These are phyloP conservation scores for human (Homo sapiens) DNA, from an alignment of 2,113 vertebrate genomes.

Conservation along the genomic window DNA sequence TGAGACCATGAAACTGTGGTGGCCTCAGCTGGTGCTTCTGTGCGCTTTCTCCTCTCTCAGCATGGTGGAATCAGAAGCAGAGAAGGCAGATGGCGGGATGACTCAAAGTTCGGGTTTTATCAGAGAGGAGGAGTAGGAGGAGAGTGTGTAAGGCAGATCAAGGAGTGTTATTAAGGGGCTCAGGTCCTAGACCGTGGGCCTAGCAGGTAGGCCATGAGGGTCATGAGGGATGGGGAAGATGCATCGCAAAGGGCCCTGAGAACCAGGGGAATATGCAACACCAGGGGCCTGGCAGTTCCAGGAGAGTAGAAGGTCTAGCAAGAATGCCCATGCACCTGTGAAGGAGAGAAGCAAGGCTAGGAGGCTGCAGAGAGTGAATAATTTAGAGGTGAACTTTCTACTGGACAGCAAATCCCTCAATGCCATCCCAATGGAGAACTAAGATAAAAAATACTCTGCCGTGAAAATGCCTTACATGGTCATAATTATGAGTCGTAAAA, in stretches of 20 bases:
- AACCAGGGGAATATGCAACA: background rate
- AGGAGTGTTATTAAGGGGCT: background rate
- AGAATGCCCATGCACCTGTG: background rate
- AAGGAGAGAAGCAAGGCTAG: background rate
- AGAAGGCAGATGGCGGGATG: background rate
- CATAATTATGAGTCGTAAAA: background rate
- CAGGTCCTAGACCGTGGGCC: too few relatives aligned
- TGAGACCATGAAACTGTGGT: background rate
- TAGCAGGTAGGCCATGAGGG: background rate
- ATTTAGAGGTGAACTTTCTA: background rate
- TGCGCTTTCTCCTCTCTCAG: background rate
- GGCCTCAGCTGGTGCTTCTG: background rate
- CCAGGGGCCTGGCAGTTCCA: background rate
- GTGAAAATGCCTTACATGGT: background rate
- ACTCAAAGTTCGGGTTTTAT: background rate
- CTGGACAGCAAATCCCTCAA: background rate
- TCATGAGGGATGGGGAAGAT: fast-evolving
- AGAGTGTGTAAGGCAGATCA: background rate
- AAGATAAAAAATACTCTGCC: background rate
- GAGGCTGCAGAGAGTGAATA: background rate
- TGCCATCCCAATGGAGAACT: background rate
- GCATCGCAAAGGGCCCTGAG: too few relatives aligned
- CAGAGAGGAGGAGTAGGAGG: background rate
- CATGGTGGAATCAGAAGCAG: background rate
- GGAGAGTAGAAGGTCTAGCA: background rate